Base-by-base conservation (phyloP, 2,888 invertebrate genomes). In the Harpalus rubripes region DNA sequence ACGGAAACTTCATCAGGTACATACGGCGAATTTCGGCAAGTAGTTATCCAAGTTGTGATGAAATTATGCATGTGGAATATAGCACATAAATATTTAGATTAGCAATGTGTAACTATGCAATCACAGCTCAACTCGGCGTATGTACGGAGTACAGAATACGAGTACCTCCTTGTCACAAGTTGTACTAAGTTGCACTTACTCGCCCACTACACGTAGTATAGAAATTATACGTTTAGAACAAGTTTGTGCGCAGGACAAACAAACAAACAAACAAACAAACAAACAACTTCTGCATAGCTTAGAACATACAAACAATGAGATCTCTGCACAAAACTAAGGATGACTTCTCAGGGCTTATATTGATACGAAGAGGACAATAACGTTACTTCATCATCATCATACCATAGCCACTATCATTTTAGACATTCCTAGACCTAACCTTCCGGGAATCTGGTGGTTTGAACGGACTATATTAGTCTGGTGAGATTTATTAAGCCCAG, bases 71-170 rank as follows among this genome's bases (percentile, higher is more conserved):
- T 44, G 72, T 74, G 72, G 72, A 74, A 44, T 74, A 74, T 74
- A 18, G 72, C 44, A 74, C 72, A 68, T 68, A 74, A 74, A 74
- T 74, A 74, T 74, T 74, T 74, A 74, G 72, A 74, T 74, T 74
- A 74, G 72, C 72, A 44, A 44, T 44, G 18, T 74, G 72, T 74
- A 74, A 18, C 72, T 74, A 41, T 74, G 44, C 72, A 74, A 74
- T 74, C 72, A 74, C 18, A 74, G 72, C 18, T 68, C 15, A 74
- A 12, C 44, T 10, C 44, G 5, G 72, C 72, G 72, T 44, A 74
- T 74, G 72, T 74, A 74, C 44, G 10, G 44, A 52, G 44, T 74
- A 44, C 44, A 3, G 32, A 32, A 3, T 3, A 32, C 44, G 44
- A 52, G 44, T 74, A 18, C 44, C 44, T 44, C 41, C 72, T 74